Evolutionary conservation across 1,140 invertebrate species (phyloP).

Genomic region (Plutomurus gul): DNA sequence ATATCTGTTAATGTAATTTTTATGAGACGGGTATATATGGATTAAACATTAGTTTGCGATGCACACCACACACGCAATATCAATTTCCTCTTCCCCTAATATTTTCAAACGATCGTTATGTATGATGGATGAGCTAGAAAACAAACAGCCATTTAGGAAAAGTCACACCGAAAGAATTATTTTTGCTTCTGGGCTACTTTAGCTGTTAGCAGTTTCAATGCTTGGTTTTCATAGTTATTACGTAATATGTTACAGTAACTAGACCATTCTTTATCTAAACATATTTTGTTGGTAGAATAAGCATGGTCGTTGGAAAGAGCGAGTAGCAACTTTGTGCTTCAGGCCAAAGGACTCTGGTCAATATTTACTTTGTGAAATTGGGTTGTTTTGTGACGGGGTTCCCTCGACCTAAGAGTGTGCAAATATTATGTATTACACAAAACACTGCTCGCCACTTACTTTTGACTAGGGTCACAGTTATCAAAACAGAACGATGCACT

Average conservation of each 20-base stretch:
- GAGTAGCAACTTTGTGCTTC: no score
- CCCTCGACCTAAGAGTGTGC: not conserved
- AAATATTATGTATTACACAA: not conserved
- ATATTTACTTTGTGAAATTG: constrained; percentile 25
- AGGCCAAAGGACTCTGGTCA: constrained; percentile 15
- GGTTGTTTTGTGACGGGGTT: not conserved
- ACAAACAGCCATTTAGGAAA: not conserved
- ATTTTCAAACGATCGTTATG: not conserved
- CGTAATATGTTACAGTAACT: no score
- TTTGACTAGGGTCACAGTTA: not conserved
- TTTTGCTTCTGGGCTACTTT: no score
- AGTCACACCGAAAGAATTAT: not conserved
- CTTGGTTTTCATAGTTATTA: no score
- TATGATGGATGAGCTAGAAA: constrained; percentile 19
- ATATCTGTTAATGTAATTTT: no score
- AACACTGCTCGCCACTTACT: not conserved
- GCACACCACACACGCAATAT: not conserved
- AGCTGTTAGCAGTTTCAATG: no score
- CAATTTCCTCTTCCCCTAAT: constrained; percentile 3
- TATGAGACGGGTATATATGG: no score
- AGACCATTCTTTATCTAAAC: no score
- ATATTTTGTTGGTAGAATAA: no score
- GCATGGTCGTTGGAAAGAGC: no score
- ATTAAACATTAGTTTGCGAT: no score
- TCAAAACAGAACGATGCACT: no score